phyloP scores from a whole-genome alignment of 2,888 invertebrate species.

The Hylaea fasciaria region DNA sequence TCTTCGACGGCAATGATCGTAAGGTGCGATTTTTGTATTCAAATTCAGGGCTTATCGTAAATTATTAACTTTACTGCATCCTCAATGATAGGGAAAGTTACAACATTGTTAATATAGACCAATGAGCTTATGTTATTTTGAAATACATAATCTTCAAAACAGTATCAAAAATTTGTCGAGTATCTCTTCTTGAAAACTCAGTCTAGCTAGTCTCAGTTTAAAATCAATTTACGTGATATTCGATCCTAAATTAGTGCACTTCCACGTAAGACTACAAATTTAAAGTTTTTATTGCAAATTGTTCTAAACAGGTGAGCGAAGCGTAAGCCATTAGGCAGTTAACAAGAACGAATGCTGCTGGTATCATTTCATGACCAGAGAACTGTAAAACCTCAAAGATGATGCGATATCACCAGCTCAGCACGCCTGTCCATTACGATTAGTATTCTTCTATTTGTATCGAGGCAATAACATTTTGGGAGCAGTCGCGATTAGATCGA shows the following conservation, averaged over 20 bases:
- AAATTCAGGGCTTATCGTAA: conserved; percentile 44
- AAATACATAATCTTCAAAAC: no score
- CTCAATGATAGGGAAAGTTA: conserved; percentile 45
- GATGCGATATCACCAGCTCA: conserved; percentile 13
- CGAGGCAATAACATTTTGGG: conserved; percentile 31
- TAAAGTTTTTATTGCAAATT: no score
- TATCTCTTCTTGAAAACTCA: no score
- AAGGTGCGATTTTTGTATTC: conserved; percentile 70
- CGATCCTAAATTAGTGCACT: no score
- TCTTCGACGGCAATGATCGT: conserved; percentile 56
- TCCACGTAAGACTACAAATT: no score
- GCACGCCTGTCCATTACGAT: conserved; percentile 31
- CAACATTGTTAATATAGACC: conserved; percentile 24
- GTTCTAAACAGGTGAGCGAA: no score
- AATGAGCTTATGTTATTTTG: background rate
- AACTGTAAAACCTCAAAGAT: conserved; percentile 26
- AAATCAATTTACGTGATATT: no score
- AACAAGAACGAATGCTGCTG: background rate
- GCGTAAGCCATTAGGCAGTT: background rate
- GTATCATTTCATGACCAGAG: conserved; percentile 1
- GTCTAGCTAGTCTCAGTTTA: no score
- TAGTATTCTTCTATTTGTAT: conserved; percentile 32
- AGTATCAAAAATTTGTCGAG: no score
- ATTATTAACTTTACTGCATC: conserved; percentile 29
- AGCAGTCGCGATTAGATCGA: conserved; percentile 61